phyloP scores from a whole-genome alignment of 2,113 vertebrate genomes.

The Sapayoa aenigma region DNA sequence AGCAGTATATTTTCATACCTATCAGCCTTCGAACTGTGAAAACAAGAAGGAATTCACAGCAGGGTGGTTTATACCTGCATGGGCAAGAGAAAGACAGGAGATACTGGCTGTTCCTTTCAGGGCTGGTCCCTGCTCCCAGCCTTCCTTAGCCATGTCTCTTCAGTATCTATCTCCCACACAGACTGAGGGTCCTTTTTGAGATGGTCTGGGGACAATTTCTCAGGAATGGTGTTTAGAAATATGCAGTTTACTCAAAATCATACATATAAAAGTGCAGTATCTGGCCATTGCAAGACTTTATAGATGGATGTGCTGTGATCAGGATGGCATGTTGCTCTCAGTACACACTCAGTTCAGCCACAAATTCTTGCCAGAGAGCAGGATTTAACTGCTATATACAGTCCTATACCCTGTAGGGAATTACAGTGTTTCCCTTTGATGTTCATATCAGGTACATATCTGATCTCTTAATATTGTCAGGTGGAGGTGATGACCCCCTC shows the following conservation, averaged over 20 bases:
- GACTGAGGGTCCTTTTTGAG: not conserved
- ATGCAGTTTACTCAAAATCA: not conserved
- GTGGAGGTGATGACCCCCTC: not conserved
- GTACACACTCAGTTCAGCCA: not conserved
- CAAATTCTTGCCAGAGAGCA: not conserved
- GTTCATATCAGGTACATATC: not conserved
- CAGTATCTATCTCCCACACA: not conserved
- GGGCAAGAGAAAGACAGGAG: not conserved
- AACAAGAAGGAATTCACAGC: not conserved
- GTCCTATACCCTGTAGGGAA: not conserved
- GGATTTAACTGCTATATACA: not conserved
- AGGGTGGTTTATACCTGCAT: not conserved
- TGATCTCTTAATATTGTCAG: not conserved
- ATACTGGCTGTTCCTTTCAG: not conserved
- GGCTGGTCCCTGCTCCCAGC: not conserved
- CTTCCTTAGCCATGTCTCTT: not conserved
- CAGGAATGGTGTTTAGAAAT: not conserved
- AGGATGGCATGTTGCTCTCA: not conserved
- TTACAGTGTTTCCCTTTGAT: not conserved
- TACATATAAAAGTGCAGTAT: not conserved
- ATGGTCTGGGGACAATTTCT: not conserved
- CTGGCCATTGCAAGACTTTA: not conserved
- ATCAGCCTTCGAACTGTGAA: not conserved
- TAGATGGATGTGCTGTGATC: accelerated
- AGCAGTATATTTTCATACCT: not conserved